Percentiles rank a stretch among this genome's conserved stretches.
phyloP scores from a whole-genome alignment of 2,113 vertebrate genomes.

The Jaculus jaculus region DNA sequence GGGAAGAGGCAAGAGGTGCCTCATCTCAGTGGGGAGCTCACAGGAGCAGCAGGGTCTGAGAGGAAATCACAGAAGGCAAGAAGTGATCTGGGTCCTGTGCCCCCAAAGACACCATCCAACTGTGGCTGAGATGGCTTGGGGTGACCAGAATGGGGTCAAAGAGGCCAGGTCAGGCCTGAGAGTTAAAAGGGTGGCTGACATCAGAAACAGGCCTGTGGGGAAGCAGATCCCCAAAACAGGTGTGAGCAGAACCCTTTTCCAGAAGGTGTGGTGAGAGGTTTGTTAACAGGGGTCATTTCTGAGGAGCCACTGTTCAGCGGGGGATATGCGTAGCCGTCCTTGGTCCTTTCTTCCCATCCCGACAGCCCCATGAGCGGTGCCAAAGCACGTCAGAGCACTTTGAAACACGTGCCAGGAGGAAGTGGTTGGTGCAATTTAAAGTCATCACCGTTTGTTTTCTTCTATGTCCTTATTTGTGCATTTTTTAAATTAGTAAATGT shows the following conservation, averaged over 20 bases:
- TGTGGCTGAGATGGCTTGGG: not conserved
- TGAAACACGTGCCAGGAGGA: not conserved
- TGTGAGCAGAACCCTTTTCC: not conserved
- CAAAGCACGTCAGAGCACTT: not conserved
- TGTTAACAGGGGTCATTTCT: not conserved
- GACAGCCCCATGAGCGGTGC: accelerated
- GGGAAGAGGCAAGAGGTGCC: not conserved
- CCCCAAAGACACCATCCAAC: accelerated
- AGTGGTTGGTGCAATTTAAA: not conserved
- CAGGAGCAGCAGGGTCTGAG: accelerated
- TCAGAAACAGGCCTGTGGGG: not conserved
- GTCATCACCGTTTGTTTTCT: not conserved
- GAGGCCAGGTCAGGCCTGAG: not conserved
- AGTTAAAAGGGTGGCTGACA: not conserved
- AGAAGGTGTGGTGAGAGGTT: not conserved
- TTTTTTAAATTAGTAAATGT: not conserved
- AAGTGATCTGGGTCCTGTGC: not conserved
- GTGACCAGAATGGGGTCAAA: too few species aligned
- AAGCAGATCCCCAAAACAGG: not conserved
- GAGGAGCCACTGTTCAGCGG: not conserved
- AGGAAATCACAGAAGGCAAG: not conserved
- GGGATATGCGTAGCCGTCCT: accelerated
- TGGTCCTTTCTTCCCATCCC: not conserved
- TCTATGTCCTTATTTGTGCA: not conserved
- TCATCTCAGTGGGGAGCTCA: not conserved